A percentile compares a stretch with the other conserved stretches of the same genome.
Conservation (phyloP, 2,113 vertebrate species). For the Mesoclemmys tuberculata region DNA sequence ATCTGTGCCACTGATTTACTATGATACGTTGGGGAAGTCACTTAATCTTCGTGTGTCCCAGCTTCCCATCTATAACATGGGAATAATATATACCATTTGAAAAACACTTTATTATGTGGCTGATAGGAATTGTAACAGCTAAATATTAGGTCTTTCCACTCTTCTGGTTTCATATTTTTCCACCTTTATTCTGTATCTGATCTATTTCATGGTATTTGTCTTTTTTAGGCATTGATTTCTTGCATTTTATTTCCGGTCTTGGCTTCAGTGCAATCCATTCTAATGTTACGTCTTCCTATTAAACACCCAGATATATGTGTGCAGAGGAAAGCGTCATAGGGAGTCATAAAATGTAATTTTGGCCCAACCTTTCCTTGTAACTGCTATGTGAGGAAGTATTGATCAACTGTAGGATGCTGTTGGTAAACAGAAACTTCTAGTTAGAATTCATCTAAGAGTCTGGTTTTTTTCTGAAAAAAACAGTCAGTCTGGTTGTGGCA, state of each 20-base stretch:
- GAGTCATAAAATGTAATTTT: background rate
- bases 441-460: background rate
- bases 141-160: background rate
- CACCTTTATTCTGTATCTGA: background rate
- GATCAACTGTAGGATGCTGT: background rate
- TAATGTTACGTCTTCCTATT: background rate
- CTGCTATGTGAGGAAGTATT: background rate
- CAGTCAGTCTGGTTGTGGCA: background rate
- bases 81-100: background rate
- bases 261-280: background rate
- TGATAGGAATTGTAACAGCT: accelerated
- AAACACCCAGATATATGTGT: too few species aligned
- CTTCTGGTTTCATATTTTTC: background rate
- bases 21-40: background rate
- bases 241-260: background rate
- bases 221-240: background rate
- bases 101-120: background rate
- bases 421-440: background rate
- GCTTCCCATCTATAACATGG: background rate
- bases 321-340: background rate
- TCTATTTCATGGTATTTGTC: accelerated
- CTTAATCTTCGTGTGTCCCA: too few species aligned
- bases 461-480: background rate
- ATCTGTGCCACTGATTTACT: background rate
- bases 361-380: background rate